Conservation (phyloP, 2,888 invertebrate genomes). For the Hymenopus coronatus region DNA sequence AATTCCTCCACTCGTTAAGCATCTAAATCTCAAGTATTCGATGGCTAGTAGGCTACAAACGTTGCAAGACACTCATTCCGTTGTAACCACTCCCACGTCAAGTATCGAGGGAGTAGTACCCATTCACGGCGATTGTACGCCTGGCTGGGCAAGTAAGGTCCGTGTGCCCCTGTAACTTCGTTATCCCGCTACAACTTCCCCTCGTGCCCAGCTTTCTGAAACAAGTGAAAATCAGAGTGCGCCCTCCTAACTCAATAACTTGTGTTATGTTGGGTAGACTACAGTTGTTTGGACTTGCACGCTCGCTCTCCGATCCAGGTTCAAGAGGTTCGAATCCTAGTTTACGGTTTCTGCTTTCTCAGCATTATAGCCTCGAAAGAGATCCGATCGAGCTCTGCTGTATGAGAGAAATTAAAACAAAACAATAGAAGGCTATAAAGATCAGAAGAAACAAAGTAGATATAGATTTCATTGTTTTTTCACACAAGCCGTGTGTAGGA, state of each 20-base stretch:
- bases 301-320: background rate
- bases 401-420: background rate
- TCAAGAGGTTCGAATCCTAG: no score
- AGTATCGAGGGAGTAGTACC: background rate
- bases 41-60: background rate
- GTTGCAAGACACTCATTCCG: background rate
- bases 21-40: no score
- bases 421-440: background rate
- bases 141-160: background rate
- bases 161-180: background rate
- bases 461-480: no score
- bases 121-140: background rate
- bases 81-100: background rate
- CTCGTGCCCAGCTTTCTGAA: background rate
- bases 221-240: conserved; percentile 32
- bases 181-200: background rate
- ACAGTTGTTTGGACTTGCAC: background rate
- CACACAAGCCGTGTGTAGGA: no score
- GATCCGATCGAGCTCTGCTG: background rate
- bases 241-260: conserved; percentile 30
- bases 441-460: background rate
- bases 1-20: background rate
- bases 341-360: background rate
- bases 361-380: background rate
- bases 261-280: background rate